Conservation (phyloP, 1,140 invertebrate genomes). For the Bombus terrestris region DNA sequence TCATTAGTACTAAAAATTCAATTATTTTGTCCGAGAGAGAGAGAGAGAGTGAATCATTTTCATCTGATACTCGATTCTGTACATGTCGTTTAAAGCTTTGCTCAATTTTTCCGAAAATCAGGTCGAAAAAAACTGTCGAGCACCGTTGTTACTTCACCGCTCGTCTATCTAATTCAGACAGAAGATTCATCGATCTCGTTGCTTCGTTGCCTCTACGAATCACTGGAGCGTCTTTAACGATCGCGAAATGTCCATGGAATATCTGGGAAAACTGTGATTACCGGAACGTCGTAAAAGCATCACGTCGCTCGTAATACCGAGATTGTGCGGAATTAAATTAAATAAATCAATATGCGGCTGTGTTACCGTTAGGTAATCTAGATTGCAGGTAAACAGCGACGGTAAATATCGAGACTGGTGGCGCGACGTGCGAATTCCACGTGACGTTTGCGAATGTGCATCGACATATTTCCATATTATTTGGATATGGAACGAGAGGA, state of each 20-base stretch:
- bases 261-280: not conserved
- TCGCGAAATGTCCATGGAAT: not conserved
- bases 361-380: slow-evolving; percentile 23
- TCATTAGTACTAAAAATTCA: too few relatives aligned
- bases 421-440: not conserved
- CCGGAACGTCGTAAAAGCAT: not conserved
- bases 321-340: slow-evolving; percentile 37
- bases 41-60: too few relatives aligned
- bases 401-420: slow-evolving; percentile 24
- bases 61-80: too few relatives aligned
- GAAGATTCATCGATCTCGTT: not conserved
- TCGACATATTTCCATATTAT: slow-evolving; percentile 48
- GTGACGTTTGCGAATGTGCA: not conserved
- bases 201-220: not conserved
- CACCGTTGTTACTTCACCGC: too few relatives aligned
- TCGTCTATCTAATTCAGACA: not conserved
- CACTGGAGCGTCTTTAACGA: not conserved
- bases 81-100: too few relatives aligned
- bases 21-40: too few relatives aligned
- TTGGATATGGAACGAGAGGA: not conserved
- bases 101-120: too few relatives aligned
- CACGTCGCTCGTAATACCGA: slow-evolving; percentile 17
- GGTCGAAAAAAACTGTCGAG: too few relatives aligned
- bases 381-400: slow-evolving; percentile 20
- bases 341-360: slow-evolving; percentile 38